phyloP scores from a whole-genome alignment of 2,113 vertebrate species.

The Cinclus mexicanus region DNA sequence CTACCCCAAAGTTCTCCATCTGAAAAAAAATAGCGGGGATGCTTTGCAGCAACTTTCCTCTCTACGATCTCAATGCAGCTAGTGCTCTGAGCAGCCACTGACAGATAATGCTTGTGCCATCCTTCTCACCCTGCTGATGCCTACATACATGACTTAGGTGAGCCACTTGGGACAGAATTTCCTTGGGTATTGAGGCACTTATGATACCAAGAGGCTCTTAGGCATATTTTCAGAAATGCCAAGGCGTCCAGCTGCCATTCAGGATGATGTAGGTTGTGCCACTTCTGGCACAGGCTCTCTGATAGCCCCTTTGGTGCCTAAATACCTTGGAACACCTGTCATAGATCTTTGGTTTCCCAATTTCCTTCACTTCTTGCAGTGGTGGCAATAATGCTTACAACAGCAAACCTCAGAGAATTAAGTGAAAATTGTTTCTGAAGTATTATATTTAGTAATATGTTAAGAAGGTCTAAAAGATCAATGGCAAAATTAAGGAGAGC shows the following conservation, averaged over 20 bases:
- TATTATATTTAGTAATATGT: background rate
- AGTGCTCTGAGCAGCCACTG: background rate
- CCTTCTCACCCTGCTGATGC: background rate
- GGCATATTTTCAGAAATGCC: background rate
- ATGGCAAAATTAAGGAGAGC: background rate
- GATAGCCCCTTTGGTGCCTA: background rate
- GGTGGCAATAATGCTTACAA: background rate
- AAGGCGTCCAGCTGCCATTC: background rate
- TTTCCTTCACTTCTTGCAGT: background rate
- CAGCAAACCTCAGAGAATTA: background rate
- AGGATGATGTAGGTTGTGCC: background rate
- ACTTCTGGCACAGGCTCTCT: background rate
- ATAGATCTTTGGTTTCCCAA: background rate
- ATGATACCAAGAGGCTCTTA: background rate
- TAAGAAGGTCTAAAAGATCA: background rate
- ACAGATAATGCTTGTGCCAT: background rate
- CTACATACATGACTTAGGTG: background rate
- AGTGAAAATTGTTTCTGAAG: background rate
- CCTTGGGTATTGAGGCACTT: background rate
- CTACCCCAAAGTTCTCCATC: background rate
- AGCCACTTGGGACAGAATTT: background rate
- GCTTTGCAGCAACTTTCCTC: background rate
- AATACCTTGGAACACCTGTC: background rate
- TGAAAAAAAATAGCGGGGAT: background rate
- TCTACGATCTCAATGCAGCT: background rate